These are phyloP conservation scores for Carassius gibelio DNA, from an alignment of 2,113 vertebrate species.

Conservation along the genomic window DNA sequence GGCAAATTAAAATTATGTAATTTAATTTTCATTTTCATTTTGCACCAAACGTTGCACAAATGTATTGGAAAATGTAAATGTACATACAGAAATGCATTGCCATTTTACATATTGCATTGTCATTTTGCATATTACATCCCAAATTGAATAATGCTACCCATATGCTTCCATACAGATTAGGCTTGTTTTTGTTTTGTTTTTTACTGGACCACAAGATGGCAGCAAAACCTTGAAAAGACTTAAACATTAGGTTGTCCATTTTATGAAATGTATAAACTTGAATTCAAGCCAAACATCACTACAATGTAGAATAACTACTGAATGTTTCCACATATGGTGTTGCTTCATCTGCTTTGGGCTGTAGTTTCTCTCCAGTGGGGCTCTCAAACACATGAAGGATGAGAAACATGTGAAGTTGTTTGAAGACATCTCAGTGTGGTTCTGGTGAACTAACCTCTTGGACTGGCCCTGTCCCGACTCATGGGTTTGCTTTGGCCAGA, in stretches of 20 bases:
- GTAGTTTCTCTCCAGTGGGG: background rate
- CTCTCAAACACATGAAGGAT: background rate
- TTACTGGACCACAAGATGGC: constrained; percentile 3
- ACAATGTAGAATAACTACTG: background rate
- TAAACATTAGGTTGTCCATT: background rate
- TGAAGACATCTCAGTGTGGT: background rate
- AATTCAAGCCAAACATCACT: background rate
- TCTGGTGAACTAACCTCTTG: background rate
- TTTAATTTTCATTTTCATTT: too few relatives aligned
- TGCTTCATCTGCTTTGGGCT: background rate
- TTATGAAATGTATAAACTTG: background rate
- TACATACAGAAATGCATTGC: too few relatives aligned
- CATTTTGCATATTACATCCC: too few relatives aligned
- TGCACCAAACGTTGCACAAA: too few relatives aligned
- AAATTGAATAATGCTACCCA: too few relatives aligned
- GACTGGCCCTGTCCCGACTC: background rate
- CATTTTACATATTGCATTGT: too few relatives aligned
- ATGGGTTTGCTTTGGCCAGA: background rate
- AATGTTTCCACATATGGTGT: background rate
- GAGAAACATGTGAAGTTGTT: background rate
- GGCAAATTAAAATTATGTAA: too few relatives aligned
- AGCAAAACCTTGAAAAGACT: background rate
- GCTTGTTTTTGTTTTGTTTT: too few relatives aligned
- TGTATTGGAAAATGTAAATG: too few relatives aligned
- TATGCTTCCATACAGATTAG: too few relatives aligned